Evolutionary conservation across 2,113 vertebrate genomes (phyloP).

Genomic region (Pristiophorus japonicus): DNA sequence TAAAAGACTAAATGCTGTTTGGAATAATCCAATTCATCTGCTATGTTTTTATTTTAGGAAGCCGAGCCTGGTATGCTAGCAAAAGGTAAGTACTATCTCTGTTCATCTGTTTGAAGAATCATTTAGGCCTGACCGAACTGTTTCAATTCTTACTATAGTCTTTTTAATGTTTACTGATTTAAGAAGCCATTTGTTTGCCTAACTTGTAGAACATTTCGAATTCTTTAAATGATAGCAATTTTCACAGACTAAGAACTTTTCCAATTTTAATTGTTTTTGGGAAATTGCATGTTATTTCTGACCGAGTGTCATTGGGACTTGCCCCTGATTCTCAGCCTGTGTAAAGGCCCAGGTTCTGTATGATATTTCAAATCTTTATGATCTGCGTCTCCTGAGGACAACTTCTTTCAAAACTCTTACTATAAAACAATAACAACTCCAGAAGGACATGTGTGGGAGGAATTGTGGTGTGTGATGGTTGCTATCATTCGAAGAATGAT

Average conservation of each 20-base stretch:
- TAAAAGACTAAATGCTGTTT: neutral
- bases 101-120: neutral
- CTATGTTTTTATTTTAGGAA: constrained; percentile 55
- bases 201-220: neutral
- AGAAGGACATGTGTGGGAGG: too few species aligned
- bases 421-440: too few species aligned
- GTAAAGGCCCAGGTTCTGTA: neutral
- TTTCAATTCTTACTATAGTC: neutral
- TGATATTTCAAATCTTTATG: neutral
- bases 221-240: neutral
- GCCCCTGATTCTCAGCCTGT: neutral
- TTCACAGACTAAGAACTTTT: neutral
- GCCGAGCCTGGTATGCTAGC: constrained; percentile 60
- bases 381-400: neutral
- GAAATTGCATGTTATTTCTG: neutral
- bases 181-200: neutral
- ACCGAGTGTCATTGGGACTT: neutral
- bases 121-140: neutral
- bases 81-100: constrained; percentile 63
- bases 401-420: neutral
- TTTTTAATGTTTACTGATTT: neutral
- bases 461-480: too few species aligned
- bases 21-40: neutral
- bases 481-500: too few species aligned
- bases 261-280: neutral